phyloP scores from a whole-genome alignment of 2,888 invertebrate genomes.

The Epirrhoe alternata region DNA sequence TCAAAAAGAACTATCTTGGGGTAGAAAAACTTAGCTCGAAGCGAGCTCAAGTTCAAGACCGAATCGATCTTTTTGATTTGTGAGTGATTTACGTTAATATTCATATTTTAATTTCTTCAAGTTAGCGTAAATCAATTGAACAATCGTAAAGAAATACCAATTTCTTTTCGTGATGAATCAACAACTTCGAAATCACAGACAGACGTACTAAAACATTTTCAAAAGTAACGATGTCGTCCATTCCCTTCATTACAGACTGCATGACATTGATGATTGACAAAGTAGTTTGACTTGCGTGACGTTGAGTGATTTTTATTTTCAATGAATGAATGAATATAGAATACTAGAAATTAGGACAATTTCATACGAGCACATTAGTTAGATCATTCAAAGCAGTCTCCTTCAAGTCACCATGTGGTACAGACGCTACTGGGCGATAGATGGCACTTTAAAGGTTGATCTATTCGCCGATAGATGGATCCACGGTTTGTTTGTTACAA shows the following conservation, averaged over 20 bases:
- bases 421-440: background rate
- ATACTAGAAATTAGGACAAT: background rate
- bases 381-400: background rate
- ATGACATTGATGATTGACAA: too few relatives aligned
- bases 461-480: constrained; percentile 17
- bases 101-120: constrained; percentile 34
- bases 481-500: too few relatives aligned
- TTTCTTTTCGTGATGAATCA: too few relatives aligned
- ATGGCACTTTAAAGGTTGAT: background rate
- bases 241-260: too few relatives aligned
- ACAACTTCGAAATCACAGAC: too few relatives aligned
- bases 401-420: background rate
- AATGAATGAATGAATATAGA: too few relatives aligned
- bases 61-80: constrained; percentile 42
- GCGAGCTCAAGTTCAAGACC: constrained; percentile 13
- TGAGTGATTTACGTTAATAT: constrained; percentile 40
- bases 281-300: too few relatives aligned
- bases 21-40: constrained; percentile 52
- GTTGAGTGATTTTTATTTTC: too few relatives aligned
- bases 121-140: background rate
- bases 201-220: too few relatives aligned
- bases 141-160: too few relatives aligned
- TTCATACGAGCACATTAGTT: background rate
- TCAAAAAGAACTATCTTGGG: constrained; percentile 67
- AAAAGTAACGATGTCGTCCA: too few relatives aligned